phyloP scores from a whole-genome alignment of 2,113 vertebrate genomes.

The Herpailurus yagouaroundi region DNA sequence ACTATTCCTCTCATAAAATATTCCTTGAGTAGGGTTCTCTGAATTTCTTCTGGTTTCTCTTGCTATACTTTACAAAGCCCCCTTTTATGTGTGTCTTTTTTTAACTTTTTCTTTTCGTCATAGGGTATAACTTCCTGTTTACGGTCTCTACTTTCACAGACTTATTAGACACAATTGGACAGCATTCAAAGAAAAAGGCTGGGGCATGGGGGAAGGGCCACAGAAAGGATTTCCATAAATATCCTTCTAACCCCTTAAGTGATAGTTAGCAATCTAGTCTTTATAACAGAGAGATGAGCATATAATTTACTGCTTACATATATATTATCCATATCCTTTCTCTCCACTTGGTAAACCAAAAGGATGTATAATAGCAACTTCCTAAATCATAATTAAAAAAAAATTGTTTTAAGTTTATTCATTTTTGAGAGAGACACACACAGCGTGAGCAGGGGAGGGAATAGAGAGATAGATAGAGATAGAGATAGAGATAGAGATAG shows the following conservation, averaged over 20 bases:
- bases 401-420: too few relatives aligned
- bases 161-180: not conserved
- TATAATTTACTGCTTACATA: slow-evolving; percentile 15
- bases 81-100: not conserved
- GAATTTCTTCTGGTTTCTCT: not conserved
- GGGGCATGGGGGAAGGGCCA: not conserved
- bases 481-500: too few relatives aligned
- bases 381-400: slow-evolving; percentile 28
- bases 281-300: slow-evolving; percentile 37
- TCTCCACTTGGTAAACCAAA: slow-evolving; percentile 43
- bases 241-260: slow-evolving; percentile 1
- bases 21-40: not conserved
- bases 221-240: slow-evolving; percentile 46
- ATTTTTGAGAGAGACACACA: too few relatives aligned
- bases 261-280: slow-evolving; percentile 41
- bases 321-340: not conserved
- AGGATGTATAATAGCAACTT: not conserved
- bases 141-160: not conserved
- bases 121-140: slow-evolving; percentile 49
- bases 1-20: not conserved
- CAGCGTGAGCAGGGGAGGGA: too few relatives aligned
- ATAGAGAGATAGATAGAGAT: too few relatives aligned
- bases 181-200: slow-evolving; percentile 50
- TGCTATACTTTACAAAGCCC: slow-evolving; percentile 34
- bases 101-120: not conserved